phyloP scores from a whole-genome alignment of 2,113 vertebrate genomes.

The Fregetta grallaria region DNA sequence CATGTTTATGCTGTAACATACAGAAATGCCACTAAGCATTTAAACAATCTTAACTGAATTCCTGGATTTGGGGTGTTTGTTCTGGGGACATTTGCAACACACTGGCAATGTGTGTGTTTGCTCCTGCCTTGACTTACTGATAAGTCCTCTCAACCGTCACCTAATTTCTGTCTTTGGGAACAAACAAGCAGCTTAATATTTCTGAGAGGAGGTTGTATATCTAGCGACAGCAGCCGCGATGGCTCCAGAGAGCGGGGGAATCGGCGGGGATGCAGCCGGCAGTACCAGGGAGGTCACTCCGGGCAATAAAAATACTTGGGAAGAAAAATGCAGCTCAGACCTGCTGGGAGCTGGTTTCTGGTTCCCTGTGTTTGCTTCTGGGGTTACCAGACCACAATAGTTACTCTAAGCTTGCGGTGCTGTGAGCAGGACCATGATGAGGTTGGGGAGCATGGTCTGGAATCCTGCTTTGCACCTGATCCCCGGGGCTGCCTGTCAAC shows the following conservation, averaged over 20 bases:
- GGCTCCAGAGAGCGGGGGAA: rapidly evolving
- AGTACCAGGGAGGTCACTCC: background rate
- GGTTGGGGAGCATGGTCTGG: too few species aligned
- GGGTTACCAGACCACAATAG: background rate
- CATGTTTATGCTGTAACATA: background rate
- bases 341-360: background rate
- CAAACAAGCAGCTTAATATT: background rate
- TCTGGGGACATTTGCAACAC: background rate
- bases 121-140: background rate
- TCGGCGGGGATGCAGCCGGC: background rate
- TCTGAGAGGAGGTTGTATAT: background rate
- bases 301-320: background rate
- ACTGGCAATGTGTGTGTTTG: background rate
- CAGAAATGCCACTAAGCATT: background rate
- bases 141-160: slow-evolving; percentile 29
- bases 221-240: rapidly evolving
- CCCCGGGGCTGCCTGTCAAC: background rate
- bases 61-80: background rate
- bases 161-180: background rate
- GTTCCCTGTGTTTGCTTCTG: background rate
- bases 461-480: background rate
- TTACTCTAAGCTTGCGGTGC: background rate
- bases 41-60: background rate
- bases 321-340: background rate
- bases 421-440: background rate